Percentiles rank a stretch among this genome's conserved stretches.
These are phyloP conservation scores for Pogoniulus pusillus DNA, from an alignment of 2,797 vertebrate genomes.

Conservation along the genomic window DNA sequence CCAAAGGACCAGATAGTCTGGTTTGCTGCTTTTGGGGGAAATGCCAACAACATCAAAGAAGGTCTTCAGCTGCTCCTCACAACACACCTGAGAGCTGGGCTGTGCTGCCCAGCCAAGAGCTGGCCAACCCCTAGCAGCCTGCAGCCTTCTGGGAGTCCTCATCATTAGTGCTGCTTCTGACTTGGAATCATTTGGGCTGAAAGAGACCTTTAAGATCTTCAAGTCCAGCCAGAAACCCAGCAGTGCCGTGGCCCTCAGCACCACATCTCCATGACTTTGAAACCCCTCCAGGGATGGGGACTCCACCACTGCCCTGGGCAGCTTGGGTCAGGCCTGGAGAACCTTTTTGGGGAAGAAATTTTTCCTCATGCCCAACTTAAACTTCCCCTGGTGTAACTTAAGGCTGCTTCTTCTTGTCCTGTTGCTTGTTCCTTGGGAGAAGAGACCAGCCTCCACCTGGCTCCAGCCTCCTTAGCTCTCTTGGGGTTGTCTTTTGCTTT, in stretches of 20 bases:
- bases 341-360: no score
- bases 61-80: neutral
- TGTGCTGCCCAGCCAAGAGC: neutral
- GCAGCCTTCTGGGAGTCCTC: neutral
- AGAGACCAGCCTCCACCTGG: no score
- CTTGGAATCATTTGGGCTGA: neutral
- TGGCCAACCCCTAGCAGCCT: neutral
- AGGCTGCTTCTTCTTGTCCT: no score
- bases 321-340: no score
- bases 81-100: neutral
- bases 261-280: neutral
- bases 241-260: neutral
- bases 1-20: neutral
- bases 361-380: no score
- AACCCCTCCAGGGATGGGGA: neutral
- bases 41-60: neutral
- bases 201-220: neutral
- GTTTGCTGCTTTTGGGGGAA: neutral
- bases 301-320: no score
- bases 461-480: neutral
- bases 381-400: no score
- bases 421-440: no score
- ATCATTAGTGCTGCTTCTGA: rapidly evolving
- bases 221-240: neutral
- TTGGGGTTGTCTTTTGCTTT: neutral